These are phyloP conservation scores for Aspiorhynchus laticeps DNA, from an alignment of 2,113 vertebrate species.

Conservation along the genomic window DNA sequence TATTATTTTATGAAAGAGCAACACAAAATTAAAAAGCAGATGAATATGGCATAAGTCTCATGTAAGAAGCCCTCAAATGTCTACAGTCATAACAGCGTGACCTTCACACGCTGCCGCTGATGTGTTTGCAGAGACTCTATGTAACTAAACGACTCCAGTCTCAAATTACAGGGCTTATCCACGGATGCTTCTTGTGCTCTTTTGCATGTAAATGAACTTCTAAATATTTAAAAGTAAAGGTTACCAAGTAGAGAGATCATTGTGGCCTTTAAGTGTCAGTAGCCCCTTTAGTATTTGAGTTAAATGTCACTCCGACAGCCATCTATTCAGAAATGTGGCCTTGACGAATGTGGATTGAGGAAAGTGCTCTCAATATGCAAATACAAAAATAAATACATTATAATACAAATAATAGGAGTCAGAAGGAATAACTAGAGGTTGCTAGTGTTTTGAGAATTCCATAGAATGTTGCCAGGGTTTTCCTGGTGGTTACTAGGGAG, in stretches of 20 bases:
- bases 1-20: slow-evolving; percentile 3
- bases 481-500: no score
- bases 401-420: slow-evolving; percentile 7
- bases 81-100: slow-evolving; percentile 8
- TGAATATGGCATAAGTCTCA: neutral
- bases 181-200: neutral
- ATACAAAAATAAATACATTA: slow-evolving; percentile 15
- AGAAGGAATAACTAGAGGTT: neutral
- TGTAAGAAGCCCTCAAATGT: slow-evolving; percentile 15
- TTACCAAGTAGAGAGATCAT: slow-evolving; percentile 45
- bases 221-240: slow-evolving; percentile 54
- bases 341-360: slow-evolving; percentile 23
- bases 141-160: slow-evolving; percentile 26
- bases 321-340: slow-evolving; percentile 5
- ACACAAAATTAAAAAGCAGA: neutral
- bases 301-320: slow-evolving; percentile 49
- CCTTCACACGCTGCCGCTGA: neutral
- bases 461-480: no score
- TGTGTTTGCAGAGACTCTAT: slow-evolving; percentile 15
- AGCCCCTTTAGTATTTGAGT: slow-evolving; percentile 34
- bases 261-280: slow-evolving; percentile 51
- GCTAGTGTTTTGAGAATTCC: neutral
- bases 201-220: slow-evolving; percentile 44
- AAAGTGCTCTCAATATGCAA: slow-evolving; percentile 34
- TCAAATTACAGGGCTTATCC: slow-evolving; percentile 14